phyloP scores from a whole-genome alignment of 2,888 invertebrate species.

The Falcaria lacertinaria region DNA sequence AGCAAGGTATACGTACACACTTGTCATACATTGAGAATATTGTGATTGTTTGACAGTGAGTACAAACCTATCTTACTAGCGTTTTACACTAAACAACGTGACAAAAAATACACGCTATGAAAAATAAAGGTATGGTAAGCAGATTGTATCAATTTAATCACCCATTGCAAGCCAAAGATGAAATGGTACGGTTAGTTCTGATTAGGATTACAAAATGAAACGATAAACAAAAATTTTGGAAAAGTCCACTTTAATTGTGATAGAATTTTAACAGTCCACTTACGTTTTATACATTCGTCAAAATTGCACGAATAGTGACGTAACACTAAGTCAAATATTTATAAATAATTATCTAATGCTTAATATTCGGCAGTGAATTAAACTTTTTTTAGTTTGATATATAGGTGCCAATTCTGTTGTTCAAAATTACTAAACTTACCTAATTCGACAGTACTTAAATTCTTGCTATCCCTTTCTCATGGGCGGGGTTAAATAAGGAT shows the following conservation, averaged over 20 bases:
- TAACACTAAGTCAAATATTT: slow-evolving; percentile 10
- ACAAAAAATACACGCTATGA: no score
- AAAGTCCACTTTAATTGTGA: slow-evolving; percentile 61
- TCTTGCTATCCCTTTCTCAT: no score
- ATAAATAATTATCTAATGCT: slow-evolving; percentile 16
- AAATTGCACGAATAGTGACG: slow-evolving; percentile 25
- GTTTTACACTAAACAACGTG: no score
- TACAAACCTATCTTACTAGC: no score
- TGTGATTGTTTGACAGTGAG: no score
- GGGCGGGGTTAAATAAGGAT: no score
- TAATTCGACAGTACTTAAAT: no score
- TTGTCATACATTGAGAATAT: no score
- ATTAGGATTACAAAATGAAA: slow-evolving; percentile 51
- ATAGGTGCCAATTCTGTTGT: no score
- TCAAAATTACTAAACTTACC: no score
- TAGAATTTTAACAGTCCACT: slow-evolving; percentile 74
- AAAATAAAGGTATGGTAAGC: slow-evolving; percentile 47
- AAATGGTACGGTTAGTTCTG: slow-evolving; percentile 21
- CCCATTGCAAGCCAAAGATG: slow-evolving; percentile 32
- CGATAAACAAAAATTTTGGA: slow-evolving; percentile 37
- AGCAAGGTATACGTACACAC: no score
- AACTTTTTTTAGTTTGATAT: not conserved
- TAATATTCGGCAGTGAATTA: slow-evolving; percentile 4
- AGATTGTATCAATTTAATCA: slow-evolving; percentile 73
- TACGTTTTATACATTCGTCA: slow-evolving; percentile 46